Base-by-base conservation (phyloP, 35 echinoderm and acorn worm genomes). In the Lytechinus pictus region DNA sequence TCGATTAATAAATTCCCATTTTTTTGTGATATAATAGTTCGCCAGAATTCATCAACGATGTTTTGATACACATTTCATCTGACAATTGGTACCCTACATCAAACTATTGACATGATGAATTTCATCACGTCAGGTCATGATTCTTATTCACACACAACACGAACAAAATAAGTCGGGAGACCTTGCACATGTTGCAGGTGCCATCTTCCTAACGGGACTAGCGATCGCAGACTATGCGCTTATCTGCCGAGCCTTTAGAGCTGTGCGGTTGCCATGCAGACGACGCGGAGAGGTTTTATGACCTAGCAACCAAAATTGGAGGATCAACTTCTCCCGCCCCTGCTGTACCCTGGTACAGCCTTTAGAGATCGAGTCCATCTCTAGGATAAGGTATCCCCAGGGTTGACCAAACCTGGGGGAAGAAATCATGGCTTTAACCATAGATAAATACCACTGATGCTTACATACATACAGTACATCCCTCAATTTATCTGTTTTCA, bases 211-310 rank as follows among this genome's bases (percentile, higher is more conserved):
- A 24, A 24, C 21, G 66, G n/a, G 66, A 24, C 66, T 79, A 24
- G n/a, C 16, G n/a, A 4, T 79, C 19, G 66, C 66, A 79, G 66
- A 79, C 16, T 79, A 79, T 3, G 66, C 14, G 66, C 66, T 79
- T n/a, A 79, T 79, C 66, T 24, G 66, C 16, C 66, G 6, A 27
- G 19, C 66, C 66, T 79, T 7, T 24, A 14, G 19, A 79, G 66
- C 66, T 79, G 66, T 79, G 66, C 66, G 66, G 66, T 79, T 79
- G 66, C 66, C 66, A 79, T 79, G 66, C 66, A 79, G 16, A 79
- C 66, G 66, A 79, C 66, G 66, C 66, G 66, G 14, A n/a, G 21
- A 79, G 66, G 66, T 79, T 79, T 79, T 79, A 79, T 79, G 66
- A 79, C 66, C 66, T 79, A 79, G 66, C 66, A 79, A 79, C 66